These are phyloP conservation scores for Gorsachius magnificus DNA, from an alignment of 2,797 vertebrate genomes.

Conservation along the genomic window DNA sequence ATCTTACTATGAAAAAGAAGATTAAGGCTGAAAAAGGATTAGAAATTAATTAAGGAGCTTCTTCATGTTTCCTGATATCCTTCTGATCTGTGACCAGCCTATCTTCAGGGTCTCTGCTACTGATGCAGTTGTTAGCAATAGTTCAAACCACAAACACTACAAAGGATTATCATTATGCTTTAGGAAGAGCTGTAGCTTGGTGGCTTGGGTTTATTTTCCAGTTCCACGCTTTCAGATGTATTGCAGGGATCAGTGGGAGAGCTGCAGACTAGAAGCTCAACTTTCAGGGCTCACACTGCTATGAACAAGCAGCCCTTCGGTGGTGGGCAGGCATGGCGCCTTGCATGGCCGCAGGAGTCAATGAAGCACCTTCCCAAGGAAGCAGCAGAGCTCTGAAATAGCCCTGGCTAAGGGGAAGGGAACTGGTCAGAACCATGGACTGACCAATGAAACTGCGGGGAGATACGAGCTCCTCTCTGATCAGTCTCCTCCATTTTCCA, in stretches of 20 bases:
- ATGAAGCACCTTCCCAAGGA: background rate
- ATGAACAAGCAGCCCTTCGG: background rate
- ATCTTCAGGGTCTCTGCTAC: conserved; percentile 11
- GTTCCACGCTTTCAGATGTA: background rate
- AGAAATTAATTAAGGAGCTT: conserved; percentile 71
- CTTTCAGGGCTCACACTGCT: background rate
- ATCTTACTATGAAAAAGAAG: conserved; percentile 52
- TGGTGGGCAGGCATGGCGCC: rapidly evolving
- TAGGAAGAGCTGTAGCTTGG: background rate
- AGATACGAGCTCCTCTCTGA: rapidly evolving
- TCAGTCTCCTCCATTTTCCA: background rate
- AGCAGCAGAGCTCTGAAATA: background rate
- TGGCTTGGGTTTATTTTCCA: background rate
- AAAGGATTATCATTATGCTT: conserved; percentile 12
- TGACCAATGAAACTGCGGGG: rapidly evolving
- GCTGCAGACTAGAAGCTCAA: background rate
- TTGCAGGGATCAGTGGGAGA: background rate
- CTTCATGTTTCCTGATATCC: conserved; percentile 52
- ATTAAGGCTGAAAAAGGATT: conserved; percentile 70
- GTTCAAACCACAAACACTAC: conserved; percentile 4
- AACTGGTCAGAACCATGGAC: background rate
- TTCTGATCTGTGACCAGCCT: conserved; percentile 59
- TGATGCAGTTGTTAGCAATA: conserved; percentile 1
- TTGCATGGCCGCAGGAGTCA: background rate
- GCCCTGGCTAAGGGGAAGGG: background rate